Evolutionary conservation across 2,113 vertebrate species (phyloP), one percentile per base, ranked within the genome.

Genomic region (Rana temporaria): DNA sequence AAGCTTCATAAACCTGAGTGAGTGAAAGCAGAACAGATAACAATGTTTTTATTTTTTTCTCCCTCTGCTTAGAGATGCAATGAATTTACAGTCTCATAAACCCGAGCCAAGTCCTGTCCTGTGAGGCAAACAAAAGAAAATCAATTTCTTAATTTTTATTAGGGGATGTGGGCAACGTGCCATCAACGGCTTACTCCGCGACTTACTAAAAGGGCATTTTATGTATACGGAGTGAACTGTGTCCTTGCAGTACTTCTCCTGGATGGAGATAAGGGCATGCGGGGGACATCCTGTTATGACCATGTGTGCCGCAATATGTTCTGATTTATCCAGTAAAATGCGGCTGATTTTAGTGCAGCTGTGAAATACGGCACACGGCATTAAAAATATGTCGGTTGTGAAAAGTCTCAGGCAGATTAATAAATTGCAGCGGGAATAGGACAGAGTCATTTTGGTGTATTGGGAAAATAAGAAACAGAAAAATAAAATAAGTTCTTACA

Each of bases 111-210:
- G 86, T 81, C 85, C 87, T 73, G 6, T 86, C 89, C 90, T 93
- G 86, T 88, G 88, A 90, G 87, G 89, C 90, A 92, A 90, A 90
- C 89, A 90, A 89, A 93, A 88, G 88, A 85, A 93, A 92, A 92
- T 92, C 91, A 91, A 92, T 93, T 91, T 90, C 92, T 93, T 93
- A 92, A 93, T 93, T 92, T 92, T 91, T 92, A 92, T 92, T 92
- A 78, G 30, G 56, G 56, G 30, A 74, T 74, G 16, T 60, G 55
- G 71, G 71, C 71, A 74, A 12, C 9, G 15, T 74, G 71, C 71
- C 71, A 74, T 19, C 20, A 55, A 59, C 32, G 34, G 30, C 55
- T 74, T 74, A 74, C 34, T 74, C 55, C 55, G 11, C 18, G 20
- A 59, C 71, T 74, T 59, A 38, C 22, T 63, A 63, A 32, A 59